Base-by-base conservation (phyloP, 2,113 vertebrate species). In the Sapajus apella region DNA sequence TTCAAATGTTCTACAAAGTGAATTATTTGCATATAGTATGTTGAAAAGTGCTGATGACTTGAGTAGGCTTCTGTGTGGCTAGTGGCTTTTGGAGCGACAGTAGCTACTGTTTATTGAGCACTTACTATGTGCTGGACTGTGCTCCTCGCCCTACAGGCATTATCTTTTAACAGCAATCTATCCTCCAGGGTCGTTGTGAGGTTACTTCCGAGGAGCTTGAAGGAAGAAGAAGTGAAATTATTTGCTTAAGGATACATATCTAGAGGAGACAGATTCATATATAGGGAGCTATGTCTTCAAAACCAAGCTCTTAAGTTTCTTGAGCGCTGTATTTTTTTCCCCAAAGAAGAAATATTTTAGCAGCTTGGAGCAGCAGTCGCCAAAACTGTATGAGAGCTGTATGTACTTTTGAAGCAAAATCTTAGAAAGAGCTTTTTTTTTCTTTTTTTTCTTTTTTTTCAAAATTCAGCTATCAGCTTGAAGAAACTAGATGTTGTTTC, bases 351-450 rank as follows among this genome's bases (percentile, higher is more conserved):
- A 55, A 6, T 80, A 77, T 86, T 82, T 91, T 70, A 96, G 58
- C 43, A 93, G 37, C 72, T 40, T 23, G 55, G 58, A 90, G 64
- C 80, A 94, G 5, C 76, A 82, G 13, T 50, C 81, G 35, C 68
- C 50, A 90, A 85, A 43, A 64, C 73, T 20, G 10, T 56, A 30
- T 73, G 55, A 91, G 68, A 55, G 73, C 61, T 91, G 11, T 73
- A 6, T 89, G 86, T 72, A 55, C 56, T 94, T 94, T 83, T 82
- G 30, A 94, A 79, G 52, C 61, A 89, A 79, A 95, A 14, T 66
- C 55, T 96, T 52, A 96, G 55, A 72, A 72, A 37, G 3, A 88
- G 90, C 27, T 89, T 93, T 27, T 70, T 72, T 30, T 35, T 79
- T 58, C 86, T 93, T 27, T 70, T 72, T 30, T 35, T 79, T 58